Evolutionary conservation across 2,888 invertebrate genomes (phyloP), one percentile per base, ranked within the genome.

Genomic region (Pedicia rivosa): DNA sequence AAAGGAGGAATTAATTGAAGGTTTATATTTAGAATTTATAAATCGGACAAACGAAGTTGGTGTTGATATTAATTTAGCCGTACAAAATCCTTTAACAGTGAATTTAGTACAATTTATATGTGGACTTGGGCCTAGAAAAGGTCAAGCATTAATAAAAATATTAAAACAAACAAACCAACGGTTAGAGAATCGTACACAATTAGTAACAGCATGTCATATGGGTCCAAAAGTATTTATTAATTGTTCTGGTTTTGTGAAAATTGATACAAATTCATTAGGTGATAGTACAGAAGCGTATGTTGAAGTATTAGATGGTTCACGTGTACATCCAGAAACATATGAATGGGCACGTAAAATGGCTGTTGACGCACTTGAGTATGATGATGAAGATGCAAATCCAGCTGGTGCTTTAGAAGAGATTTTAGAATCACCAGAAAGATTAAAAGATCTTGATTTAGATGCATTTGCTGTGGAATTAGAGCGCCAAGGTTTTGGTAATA

Each of bases 331-430:
- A 0, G 98, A 99, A 65, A 92, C 95, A 0, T 99, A 99, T 58
- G 98, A 99, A 54, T 97, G 97, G 97, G 98, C 98, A 0, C 68
- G 97, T 27, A 99, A 99, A 64, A 99, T 98, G 97, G 98, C 98
- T 0, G 94, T 97, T 1, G 98, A 98, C 61, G 98, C 98, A 2
- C 64, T 98, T 32, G 98, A 99, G 51, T 94, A 95, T 50, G 95
- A 97, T 53, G 95, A 95, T 52, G 92, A 92, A 55, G 92, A 91
- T 47, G 83, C 84, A 0, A 92, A 94, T 62, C 94, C 95, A 0
- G 94, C 95, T 0, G 91, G 91, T 1, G 97, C 98, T 10, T 64
- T 98, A 17, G 97, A 97, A 59, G 97, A 97, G 59, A 97, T 98
- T 52, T 66, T 98, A 2, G 92, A 95, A 58, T 79, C 88, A 7